A percentile compares a stretch with the other conserved stretches of the same genome.
Evolutionary conservation across 2,888 invertebrate species (phyloP).

Genomic region (Branchellion lobata): DNA sequence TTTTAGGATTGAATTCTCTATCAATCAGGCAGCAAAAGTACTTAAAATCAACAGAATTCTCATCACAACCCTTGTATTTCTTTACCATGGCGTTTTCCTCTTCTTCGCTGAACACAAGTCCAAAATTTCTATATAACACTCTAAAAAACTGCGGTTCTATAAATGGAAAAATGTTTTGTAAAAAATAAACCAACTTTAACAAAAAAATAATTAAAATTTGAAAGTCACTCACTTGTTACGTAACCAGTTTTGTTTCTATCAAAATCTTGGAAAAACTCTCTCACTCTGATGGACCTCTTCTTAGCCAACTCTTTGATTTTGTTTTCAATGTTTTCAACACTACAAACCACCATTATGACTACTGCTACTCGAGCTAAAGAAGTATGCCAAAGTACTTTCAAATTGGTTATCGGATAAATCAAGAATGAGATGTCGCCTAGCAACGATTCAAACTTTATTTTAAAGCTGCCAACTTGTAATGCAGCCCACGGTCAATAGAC

Average conservation of each 20-base stretch:
- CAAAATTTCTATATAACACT: constrained; percentile 60
- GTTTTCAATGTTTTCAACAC: constrained; percentile 50
- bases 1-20: constrained; percentile 57
- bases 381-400: background rate
- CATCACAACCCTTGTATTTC: constrained; percentile 56
- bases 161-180: constrained; percentile 35
- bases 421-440: background rate
- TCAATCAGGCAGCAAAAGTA: constrained; percentile 60
- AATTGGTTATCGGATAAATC: no score
- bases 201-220: constrained; percentile 14
- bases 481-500: no score
- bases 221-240: constrained; percentile 58
- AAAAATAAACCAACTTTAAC: background rate
- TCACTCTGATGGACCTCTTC: constrained; percentile 59
- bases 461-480: no score
- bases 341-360: constrained; percentile 44
- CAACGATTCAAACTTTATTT: no score
- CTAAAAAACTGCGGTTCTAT: constrained; percentile 61
- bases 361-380: no score
- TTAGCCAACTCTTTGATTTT: constrained; percentile 57
- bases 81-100: constrained; percentile 56
- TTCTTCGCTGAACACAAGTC: constrained; percentile 56
- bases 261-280: constrained; percentile 62
- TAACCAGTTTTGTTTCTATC: constrained; percentile 61
- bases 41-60: constrained; percentile 59